phyloP scores from a whole-genome alignment of 2,888 invertebrate genomes.

The Idaea biselata region DNA sequence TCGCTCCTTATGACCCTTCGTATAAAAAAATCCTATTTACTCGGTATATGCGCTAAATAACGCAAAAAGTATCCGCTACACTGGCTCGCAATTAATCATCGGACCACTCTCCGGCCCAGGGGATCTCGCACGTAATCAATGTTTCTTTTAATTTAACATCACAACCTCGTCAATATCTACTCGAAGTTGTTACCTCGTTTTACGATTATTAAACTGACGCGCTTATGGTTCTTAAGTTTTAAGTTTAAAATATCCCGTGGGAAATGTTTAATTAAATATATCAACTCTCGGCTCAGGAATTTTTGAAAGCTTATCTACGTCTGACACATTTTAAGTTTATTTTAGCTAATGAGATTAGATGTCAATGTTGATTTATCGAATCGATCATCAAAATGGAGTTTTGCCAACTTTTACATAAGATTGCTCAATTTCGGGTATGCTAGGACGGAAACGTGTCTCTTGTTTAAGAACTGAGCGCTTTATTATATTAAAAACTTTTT shows the following conservation, averaged over 20 bases:
- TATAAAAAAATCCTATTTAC: constrained; percentile 52
- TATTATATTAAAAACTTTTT: neutral
- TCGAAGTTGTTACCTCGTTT: constrained; percentile 19
- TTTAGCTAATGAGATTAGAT: neutral
- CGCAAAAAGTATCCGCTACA: constrained; percentile 61
- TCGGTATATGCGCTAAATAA: constrained; percentile 58
- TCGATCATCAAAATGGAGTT: neutral
- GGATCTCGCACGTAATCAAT: constrained; percentile 48
- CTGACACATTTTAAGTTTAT: neutral
- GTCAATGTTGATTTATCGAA: neutral
- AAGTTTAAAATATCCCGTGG: neutral
- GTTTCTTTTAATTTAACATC: constrained; percentile 53
- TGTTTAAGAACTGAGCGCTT: neutral
- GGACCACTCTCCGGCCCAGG: constrained; percentile 30
- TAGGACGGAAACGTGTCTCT: neutral
- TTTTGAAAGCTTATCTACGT: neutral
- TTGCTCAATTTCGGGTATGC: neutral
- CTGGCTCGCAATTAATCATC: constrained; percentile 60
- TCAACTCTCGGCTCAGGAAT: neutral
- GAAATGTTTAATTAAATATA: neutral
- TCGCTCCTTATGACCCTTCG: constrained; percentile 58
- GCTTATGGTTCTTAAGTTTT: neutral
- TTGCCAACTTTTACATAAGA: neutral
- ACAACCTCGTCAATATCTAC: constrained; percentile 10
- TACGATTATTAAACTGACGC: neutral